Conservation (phyloP, 2,797 vertebrate genomes). For the Tragopan temminckii region DNA sequence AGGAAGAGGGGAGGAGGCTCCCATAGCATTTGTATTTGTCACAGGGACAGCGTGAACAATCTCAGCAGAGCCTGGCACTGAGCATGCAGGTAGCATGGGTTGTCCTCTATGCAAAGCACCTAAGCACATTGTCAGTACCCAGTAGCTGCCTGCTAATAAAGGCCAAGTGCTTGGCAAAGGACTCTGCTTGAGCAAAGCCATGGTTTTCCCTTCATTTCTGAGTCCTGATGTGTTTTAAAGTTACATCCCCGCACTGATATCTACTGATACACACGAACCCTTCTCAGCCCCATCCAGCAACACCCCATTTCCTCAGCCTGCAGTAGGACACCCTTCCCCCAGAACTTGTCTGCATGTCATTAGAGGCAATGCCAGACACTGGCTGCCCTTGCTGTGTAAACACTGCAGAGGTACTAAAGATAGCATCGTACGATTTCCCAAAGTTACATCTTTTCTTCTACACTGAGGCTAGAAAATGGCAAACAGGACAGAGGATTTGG, state of each 20-base stretch:
- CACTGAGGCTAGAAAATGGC: neutral
- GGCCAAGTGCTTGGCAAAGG: neutral
- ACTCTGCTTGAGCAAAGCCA: neutral
- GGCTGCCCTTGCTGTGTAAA: neutral
- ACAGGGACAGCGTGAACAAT: neutral
- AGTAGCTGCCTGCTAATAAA: neutral
- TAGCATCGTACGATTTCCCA: neutral
- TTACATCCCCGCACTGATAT: neutral
- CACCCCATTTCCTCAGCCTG: neutral
- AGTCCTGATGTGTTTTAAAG: neutral
- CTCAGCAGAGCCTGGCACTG: neutral
- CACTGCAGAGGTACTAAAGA: neutral
- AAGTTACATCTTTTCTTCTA: constrained; percentile 17
- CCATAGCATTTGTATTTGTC: neutral
- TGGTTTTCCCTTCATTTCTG: neutral
- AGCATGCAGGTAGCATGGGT: neutral
- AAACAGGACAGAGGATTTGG: constrained; percentile 36
- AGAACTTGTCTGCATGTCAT: rapidly evolving
- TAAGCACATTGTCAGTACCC: neutral
- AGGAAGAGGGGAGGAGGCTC: neutral
- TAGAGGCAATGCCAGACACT: neutral
- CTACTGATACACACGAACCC: neutral
- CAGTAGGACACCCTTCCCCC: neutral
- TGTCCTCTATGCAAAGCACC: neutral
- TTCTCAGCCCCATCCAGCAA: neutral